phyloP scores from a whole-genome alignment of 2,888 invertebrate species.

The Macrosoma leucophasiata region DNA sequence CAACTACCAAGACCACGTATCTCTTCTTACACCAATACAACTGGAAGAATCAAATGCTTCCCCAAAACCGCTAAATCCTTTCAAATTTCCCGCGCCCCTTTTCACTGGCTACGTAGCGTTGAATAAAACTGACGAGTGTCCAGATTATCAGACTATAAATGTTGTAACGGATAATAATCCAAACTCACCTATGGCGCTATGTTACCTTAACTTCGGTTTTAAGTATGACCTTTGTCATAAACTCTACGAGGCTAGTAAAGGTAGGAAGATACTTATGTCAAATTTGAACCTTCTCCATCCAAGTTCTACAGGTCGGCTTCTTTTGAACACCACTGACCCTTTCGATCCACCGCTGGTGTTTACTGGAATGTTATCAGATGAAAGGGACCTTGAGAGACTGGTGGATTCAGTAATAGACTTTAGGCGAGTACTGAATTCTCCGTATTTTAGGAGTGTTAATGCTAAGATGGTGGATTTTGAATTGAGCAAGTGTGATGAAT shows the following conservation, averaged over 20 bases:
- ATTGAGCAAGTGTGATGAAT: conserved; percentile 30
- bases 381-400: conserved; percentile 34
- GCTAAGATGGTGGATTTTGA: conserved; percentile 30
- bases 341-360: conserved; percentile 34
- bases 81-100: conserved; percentile 24
- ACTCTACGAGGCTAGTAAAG: conserved; percentile 29
- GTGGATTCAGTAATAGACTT: conserved; percentile 34
- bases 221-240: conserved; percentile 34
- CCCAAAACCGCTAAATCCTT: conserved; percentile 24
- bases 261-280: conserved; percentile 26
- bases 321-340: conserved; percentile 34
- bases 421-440: conserved; percentile 32
- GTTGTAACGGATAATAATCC: conserved; percentile 17
- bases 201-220: conserved; percentile 64
- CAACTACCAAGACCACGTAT: conserved; percentile 36
- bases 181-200: conserved; percentile 12
- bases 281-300: conserved; percentile 27
- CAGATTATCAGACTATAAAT: conserved; percentile 33
- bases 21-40: conserved; percentile 22
- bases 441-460: conserved; percentile 30
- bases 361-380: conserved; percentile 30
- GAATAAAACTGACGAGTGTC: conserved; percentile 26
- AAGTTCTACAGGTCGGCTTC: conserved; percentile 53
- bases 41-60: conserved; percentile 50
- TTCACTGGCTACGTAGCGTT: conserved; percentile 30